Evolutionary conservation across 2,888 invertebrate species (phyloP), one percentile per base, ranked within the genome.

Genomic region (Rutpela maculata): DNA sequence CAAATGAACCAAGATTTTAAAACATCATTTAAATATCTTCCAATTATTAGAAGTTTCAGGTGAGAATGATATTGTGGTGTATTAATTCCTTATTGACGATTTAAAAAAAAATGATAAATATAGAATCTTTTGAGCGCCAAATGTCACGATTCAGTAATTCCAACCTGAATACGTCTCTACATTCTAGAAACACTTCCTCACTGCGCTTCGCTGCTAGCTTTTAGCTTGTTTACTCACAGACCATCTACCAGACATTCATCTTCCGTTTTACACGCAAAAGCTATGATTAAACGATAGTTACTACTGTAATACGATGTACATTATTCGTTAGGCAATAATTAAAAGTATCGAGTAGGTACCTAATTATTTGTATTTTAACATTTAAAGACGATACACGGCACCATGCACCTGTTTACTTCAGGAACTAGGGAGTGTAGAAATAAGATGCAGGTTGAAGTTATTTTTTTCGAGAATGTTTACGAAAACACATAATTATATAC

Each of bases 241-340:
- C 65, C 73, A 75, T 62, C 75, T 69, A 83, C 79, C 82, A 81
- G 80, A 81, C 81, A 81, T 75, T 77, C 70, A 73, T 80, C 78
- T 83, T 83, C 81, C 82, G 77, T 80, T 80, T 78, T 74, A 80
- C 80, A 79, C 81, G 81, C 80, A 81, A 80, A 83, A 76, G 77
- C 68, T 70, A 66, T 68, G 67, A 76, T 70, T 74, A 79, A 43
- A 60, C 70, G 31, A 60, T 60, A 31, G 70, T 43, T 70, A 60
- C 57, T 31, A 50, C 60, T 59, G 59, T 11, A 18, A 56, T 69
- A 31, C 57, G 10, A 18, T 31, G 35, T 55, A 57, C 31, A 57
- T 57, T 69, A 31, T 18, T 69, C 59, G 59, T 57, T 38, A 57
- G 18, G 19, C 59, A 26, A 38, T 59, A 56, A 69, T 35, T n/a